Evolutionary conservation across 2,888 invertebrate species (phyloP), one percentile per base, ranked within the genome.

Genomic region (Drosophila nigritarsus): DNA sequence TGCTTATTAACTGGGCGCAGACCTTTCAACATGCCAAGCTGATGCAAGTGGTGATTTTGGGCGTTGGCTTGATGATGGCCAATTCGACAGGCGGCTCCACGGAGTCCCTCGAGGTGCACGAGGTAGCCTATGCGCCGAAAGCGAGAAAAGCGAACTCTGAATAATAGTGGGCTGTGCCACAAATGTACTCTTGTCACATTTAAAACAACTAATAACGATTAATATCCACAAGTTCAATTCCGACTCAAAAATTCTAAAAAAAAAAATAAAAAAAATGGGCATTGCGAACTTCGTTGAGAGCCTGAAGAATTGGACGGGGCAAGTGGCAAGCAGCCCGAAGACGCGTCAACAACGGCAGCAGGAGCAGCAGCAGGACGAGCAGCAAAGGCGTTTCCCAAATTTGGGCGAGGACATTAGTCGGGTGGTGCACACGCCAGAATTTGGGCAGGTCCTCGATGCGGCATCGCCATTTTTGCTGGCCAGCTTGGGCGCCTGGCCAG

Each of bases 21-120:
- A 91, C 91, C 7, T 89, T 87, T 66, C 83, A 88, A 49, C 88
- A 86, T 29, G 91, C 91, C 32, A 91, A 91, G 61, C 11, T 83
- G 2, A 77, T 91, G 67, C 91, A 91, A 68, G 38, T 91, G 42
- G 69, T 83, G 20, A 84, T 91, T 20, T 55, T 91, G 34, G 54
- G 74, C n/a, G 7, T 78, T 5, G 91, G 91, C 2, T 34, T 85
- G 1, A 29, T 87, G 1, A 69, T 80, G 54, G 73, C 77, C n/a
- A 62, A 24, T 51, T 32, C 74, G 5, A 42, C 49, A 0, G 42
- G 56, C 3, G 2, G 29, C 2, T 6, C 54, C 0, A 8, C 56
- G 8, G 27, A 34, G 2, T 13, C 24, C 1, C 11, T 70, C 2
- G 60, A 76, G 5, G 36, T 83, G 0, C 71, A 80, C 3, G 64